Percentiles rank a stretch among this genome's conserved stretches.
Conservation (phyloP, 2,888 invertebrate species). For the Caenorhabditis angaria region DNA sequence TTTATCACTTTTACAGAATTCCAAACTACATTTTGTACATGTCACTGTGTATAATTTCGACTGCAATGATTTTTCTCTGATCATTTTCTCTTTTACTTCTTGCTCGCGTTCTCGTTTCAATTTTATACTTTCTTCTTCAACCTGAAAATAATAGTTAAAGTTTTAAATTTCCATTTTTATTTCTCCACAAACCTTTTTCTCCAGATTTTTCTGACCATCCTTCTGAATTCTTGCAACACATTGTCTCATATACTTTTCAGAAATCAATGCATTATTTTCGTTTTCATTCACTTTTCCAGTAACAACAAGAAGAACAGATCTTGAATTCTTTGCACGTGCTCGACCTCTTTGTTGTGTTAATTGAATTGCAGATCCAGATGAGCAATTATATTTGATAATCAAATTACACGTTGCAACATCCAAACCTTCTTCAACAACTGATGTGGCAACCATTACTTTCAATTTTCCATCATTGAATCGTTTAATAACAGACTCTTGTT, state of each 20-base stretch:
- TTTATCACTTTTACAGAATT: slow-evolving; percentile 12
- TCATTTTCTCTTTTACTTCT: slow-evolving; percentile 1
- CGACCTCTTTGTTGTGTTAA: slow-evolving; percentile 60
- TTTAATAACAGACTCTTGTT: neutral
- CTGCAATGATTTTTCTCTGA: neutral
- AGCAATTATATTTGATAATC: slow-evolving; percentile 70
- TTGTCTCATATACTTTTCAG: slow-evolving; percentile 27
- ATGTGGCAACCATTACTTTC: slow-evolving; percentile 63
- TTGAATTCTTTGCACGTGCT: slow-evolving; percentile 63
- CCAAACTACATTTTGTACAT: slow-evolving; percentile 11
- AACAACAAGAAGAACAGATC: slow-evolving; percentile 61
- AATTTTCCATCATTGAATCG: slow-evolving; percentile 51
- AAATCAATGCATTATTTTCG: slow-evolving; percentile 50
- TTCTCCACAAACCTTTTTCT: slow-evolving; percentile 7
- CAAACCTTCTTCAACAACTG: slow-evolving; percentile 70
- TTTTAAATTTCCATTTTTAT: no score
- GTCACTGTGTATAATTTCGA: slow-evolving; percentile 8
- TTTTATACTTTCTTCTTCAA: neutral
- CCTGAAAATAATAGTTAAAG: no score
- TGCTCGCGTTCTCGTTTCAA: neutral
- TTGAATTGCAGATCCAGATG: slow-evolving; percentile 58
- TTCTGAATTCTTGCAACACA: slow-evolving; percentile 29
- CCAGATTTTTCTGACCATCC: slow-evolving; percentile 13
- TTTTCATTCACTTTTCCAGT: slow-evolving; percentile 45
- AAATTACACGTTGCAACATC: slow-evolving; percentile 69